Percentiles rank a stretch among this genome's conserved stretches.
phyloP scores from a whole-genome alignment of 2,888 invertebrate genomes.

The Tineola bisselliella region DNA sequence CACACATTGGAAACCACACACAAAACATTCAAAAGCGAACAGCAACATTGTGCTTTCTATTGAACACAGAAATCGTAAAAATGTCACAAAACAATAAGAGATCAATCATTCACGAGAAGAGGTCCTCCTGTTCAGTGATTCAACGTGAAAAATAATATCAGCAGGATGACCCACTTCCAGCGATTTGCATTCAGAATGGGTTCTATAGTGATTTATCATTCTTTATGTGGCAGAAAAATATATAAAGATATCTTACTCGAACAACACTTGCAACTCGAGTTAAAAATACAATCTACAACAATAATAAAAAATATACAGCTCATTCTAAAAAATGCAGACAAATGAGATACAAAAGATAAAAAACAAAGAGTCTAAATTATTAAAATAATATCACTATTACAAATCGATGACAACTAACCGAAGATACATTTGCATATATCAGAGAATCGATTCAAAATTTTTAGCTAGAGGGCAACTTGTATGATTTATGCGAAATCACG shows the following conservation, averaged over 20 bases:
- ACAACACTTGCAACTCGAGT: neutral
- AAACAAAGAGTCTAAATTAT: neutral
- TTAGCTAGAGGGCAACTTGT: neutral
- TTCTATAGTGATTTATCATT: slow-evolving; percentile 53
- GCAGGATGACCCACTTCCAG: slow-evolving; percentile 54
- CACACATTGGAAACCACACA: slow-evolving; percentile 32
- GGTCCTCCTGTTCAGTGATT: slow-evolving; percentile 43
- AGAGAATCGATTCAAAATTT: neutral
- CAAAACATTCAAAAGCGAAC: slow-evolving; percentile 29
- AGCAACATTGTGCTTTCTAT: slow-evolving; percentile 29
- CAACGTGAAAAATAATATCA: slow-evolving; percentile 53
- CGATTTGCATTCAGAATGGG: slow-evolving; percentile 59
- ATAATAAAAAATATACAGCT: neutral
- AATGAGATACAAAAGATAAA: too few species aligned
- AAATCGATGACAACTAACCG: neutral
- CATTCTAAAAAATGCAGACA: too few species aligned
- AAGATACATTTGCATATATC: neutral
- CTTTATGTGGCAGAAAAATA: slow-evolving; percentile 47
- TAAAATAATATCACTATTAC: too few species aligned
- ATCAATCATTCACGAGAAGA: slow-evolving; percentile 54
- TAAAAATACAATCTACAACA: neutral
- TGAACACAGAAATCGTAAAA: slow-evolving; percentile 47
- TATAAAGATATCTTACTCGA: slow-evolving; percentile 26
- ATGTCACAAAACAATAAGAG: slow-evolving; percentile 49
- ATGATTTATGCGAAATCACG: neutral